A percentile compares a stretch with the other conserved stretches of the same genome.
These are phyloP conservation scores for Aporophyla nigra DNA, from an alignment of 2,888 invertebrate genomes.

Conservation along the genomic window DNA sequence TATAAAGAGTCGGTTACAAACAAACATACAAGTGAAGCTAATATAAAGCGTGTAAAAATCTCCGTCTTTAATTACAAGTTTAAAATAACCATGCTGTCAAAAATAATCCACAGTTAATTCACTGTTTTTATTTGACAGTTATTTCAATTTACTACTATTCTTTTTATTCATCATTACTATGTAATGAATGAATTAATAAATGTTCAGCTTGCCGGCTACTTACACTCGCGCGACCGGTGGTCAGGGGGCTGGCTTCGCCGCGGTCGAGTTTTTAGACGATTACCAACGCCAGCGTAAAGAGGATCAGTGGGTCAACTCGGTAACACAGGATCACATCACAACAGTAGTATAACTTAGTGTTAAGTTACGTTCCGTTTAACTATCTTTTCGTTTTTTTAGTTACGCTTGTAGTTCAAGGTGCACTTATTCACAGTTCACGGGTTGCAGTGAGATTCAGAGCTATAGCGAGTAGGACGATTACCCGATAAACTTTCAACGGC, in stretches of 20 bases:
- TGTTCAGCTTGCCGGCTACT: slow-evolving; percentile 64
- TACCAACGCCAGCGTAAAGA: slow-evolving; percentile 71
- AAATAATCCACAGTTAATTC: not conserved
- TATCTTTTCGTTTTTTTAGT: slow-evolving; percentile 1
- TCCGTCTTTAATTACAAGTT: slow-evolving; percentile 4
- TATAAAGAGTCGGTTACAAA: too few relatives aligned
- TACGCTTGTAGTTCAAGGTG: not conserved
- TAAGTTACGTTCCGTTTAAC: not conserved
- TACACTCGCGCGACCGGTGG: slow-evolving; percentile 70
- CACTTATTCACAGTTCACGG: not conserved
- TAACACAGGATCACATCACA: slow-evolving; percentile 45
- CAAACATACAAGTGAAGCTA: too few relatives aligned
- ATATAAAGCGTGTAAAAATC: not conserved
- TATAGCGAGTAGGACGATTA: not conserved
- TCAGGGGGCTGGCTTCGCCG: slow-evolving; percentile 73
- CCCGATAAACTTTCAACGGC: not conserved
- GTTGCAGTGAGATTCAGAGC: not conserved
- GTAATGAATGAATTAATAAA: slow-evolving; percentile 31
- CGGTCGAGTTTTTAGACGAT: slow-evolving; percentile 80
- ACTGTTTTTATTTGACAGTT: slow-evolving; percentile 4
- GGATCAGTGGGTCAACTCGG: slow-evolving; percentile 72
- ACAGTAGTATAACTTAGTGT: slow-evolving; percentile 25
- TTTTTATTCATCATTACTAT: slow-evolving; percentile 33
- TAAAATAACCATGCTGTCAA: not conserved
- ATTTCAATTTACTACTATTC: slow-evolving; percentile 26